Conservation (phyloP, 2,888 invertebrate genomes). For the Magallana nippona region DNA sequence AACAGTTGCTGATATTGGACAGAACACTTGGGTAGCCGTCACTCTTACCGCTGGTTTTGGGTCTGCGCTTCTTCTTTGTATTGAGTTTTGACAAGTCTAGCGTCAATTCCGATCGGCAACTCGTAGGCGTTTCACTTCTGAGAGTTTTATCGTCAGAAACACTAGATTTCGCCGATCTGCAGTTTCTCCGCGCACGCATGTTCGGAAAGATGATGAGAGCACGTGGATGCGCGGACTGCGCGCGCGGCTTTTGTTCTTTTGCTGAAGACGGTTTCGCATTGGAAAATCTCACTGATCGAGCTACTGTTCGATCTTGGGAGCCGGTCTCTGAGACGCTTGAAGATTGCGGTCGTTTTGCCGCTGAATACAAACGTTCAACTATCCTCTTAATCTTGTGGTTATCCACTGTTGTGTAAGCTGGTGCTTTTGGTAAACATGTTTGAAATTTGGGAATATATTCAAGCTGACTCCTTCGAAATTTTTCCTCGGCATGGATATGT, state of each 20-base stretch:
- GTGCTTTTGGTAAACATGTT: slow-evolving; percentile 10
- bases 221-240: background rate
- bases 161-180: background rate
- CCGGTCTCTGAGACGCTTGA: background rate
- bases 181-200: background rate
- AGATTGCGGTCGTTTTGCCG: background rate
- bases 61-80: background rate
- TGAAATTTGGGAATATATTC: slow-evolving; percentile 1
- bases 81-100: slow-evolving; percentile 5
- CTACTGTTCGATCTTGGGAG: background rate
- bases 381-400: background rate
- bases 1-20: background rate
- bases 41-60: background rate
- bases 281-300: background rate
- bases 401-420: background rate
- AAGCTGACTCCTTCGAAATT: background rate
- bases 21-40: background rate
- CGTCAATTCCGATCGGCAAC: background rate
- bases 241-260: background rate
- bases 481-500: background rate
- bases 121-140: background rate
- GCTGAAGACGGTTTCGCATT: background rate
- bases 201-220: background rate
- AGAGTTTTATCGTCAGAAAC: background rate
- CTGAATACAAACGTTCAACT: background rate